A percentile compares a stretch with the other conserved stretches of the same genome.
Conservation (phyloP, 1,140 invertebrate species). For the Lucilia cuprina region DNA sequence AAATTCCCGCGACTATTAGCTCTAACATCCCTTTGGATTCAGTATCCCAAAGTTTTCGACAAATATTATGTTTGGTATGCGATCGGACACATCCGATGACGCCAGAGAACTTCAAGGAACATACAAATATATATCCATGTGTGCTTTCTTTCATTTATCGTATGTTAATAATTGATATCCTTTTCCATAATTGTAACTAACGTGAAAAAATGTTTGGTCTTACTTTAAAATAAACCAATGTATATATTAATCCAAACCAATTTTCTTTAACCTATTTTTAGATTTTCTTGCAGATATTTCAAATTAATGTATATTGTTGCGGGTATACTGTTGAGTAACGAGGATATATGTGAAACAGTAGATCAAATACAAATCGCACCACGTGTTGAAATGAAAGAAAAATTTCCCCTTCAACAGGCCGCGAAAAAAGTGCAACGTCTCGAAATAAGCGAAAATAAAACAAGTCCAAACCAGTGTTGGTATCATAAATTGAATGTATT, state of each 20-base stretch:
- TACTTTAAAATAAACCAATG: no score
- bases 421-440: neutral
- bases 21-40: no score
- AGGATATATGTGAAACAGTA: conserved; percentile 58
- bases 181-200: no score
- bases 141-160: no score
- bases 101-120: no score
- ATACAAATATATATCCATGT: no score
- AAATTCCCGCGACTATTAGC: no score
- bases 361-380: conserved; percentile 60
- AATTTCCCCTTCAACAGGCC: neutral
- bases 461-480: conserved; percentile 14
- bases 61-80: no score
- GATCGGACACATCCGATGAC: no score
- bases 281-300: conserved; percentile 47
- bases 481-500: neutral
- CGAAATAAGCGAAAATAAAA: neutral
- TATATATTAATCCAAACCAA: neutral
- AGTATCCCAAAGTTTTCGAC: no score
- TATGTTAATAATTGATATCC: no score
- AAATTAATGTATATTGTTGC: conserved; percentile 60
- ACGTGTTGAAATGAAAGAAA: conserved; percentile 54
- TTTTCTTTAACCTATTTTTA: neutral
- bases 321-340: conserved; percentile 58
- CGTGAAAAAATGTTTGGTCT: no score